Evolutionary conservation across 1,140 invertebrate species (phyloP), one percentile per base, ranked within the genome.

Genomic region (Leptinotarsa lineolata): DNA sequence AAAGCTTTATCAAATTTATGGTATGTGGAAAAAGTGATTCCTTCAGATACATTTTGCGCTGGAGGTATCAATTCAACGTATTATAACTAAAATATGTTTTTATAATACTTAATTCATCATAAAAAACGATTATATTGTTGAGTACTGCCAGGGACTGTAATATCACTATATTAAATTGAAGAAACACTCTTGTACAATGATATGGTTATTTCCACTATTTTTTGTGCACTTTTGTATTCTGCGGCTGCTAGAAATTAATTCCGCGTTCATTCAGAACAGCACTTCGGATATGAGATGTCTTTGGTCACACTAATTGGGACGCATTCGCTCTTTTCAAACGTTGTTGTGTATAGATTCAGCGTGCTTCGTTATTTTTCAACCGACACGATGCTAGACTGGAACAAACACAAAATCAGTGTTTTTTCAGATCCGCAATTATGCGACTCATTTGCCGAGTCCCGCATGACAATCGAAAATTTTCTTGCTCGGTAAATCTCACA

Each of bases 241-340:
- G 48, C 48, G 16, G 48, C 48, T 54, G 48, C 48, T 4, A 54
- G 48, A 54, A 54, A 54, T 54, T 54, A 54, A 54, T 54, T 54
- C 48, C n/a, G 48, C 48, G 48, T 54, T 54, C 48, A 54, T 18
- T 54, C 48, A 15, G 15, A 54, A 54, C 48, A 54, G 48, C 48
- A n/a, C 48, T 54, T 54, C 48, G 48, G n/a, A 54, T 54, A 54
- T 54, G 48, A 54, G 48, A 54, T 16, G 48, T 54, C 48, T 54
- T 54, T 54, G 48, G 48, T 18, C 48, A 54, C 48, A 54, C 48
- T 54, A 54, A 54, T 54, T 54, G 48, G 48, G 48, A 54, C n/a
- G 13, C 48, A 54, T 54, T 54, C 48, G n/a, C n/a, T 54, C 48
- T 54, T 54, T 54, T 54, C 48, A 54, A 54, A 54, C 48, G 48